Percentiles rank a stretch among this genome's conserved stretches.
Conservation (phyloP, 2,888 invertebrate genomes). For the Emmelina monodactyla region DNA sequence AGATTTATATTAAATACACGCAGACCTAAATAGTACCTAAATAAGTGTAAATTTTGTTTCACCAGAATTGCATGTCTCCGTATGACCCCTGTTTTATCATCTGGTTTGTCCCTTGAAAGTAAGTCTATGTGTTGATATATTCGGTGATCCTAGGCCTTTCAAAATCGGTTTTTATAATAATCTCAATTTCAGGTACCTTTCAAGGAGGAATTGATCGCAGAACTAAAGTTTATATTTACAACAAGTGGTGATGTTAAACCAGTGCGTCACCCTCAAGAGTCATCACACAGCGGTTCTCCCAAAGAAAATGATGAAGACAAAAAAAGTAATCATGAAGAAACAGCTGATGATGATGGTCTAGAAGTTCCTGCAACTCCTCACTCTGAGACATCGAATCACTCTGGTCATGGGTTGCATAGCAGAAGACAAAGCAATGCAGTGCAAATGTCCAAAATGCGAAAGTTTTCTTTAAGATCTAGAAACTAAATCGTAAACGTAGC, state of each 20-base stretch:
- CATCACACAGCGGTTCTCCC: slow-evolving; percentile 37
- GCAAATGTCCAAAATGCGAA: slow-evolving; percentile 46
- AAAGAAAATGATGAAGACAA: slow-evolving; percentile 29
- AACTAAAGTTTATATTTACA: slow-evolving; percentile 74
- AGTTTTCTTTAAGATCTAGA: slow-evolving; percentile 29
- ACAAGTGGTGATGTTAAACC: slow-evolving; percentile 76
- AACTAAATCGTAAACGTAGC: too few relatives aligned
- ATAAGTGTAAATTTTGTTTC: too few relatives aligned
- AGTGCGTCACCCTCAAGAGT: slow-evolving; percentile 56
- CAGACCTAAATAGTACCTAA: too few relatives aligned
- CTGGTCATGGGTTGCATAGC: slow-evolving; percentile 44
- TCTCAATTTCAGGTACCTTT: slow-evolving; percentile 67
- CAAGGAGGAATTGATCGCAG: slow-evolving; percentile 71
- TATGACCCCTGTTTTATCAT: slow-evolving; percentile 24
- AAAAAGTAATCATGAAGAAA: slow-evolving; percentile 24
- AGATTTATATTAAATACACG: too few relatives aligned
- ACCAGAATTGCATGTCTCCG: slow-evolving; percentile 33
- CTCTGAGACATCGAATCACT: slow-evolving; percentile 41
- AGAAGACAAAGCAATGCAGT: slow-evolving; percentile 49
- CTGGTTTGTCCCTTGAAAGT: too few relatives aligned
- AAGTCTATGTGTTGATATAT: too few relatives aligned
- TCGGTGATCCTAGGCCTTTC: too few relatives aligned
- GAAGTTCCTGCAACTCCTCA: slow-evolving; percentile 35
- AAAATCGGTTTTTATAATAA: too few relatives aligned
- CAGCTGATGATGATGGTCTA: slow-evolving; percentile 23